Evolutionary conservation across 1,140 invertebrate species (phyloP).

Genomic region (Euschistus heros): DNA sequence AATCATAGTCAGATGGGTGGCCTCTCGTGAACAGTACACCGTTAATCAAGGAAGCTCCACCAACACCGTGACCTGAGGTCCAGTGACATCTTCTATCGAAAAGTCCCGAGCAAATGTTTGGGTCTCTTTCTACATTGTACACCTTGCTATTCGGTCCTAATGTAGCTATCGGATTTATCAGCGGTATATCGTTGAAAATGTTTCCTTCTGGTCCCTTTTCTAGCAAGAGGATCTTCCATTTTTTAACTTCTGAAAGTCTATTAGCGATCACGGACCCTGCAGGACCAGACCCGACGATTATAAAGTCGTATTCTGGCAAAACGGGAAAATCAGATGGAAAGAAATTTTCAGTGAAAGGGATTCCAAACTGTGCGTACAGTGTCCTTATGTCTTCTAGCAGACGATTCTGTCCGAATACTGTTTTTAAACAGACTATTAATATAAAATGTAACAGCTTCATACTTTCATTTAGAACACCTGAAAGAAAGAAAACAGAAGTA

Average conservation of each 20-base stretch:
- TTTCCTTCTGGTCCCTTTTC: slow-evolving; percentile 53
- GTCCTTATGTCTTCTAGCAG: no score
- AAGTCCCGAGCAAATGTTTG: slow-evolving; percentile 39
- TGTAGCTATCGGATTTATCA: slow-evolving; percentile 34
- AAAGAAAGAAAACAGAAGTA: no score
- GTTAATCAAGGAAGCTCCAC: slow-evolving; percentile 68
- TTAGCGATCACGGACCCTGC: slow-evolving; percentile 61
- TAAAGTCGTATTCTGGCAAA: slow-evolving; percentile 25
- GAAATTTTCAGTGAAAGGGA: no score
- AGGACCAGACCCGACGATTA: slow-evolving; percentile 35
- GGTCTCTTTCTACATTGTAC: slow-evolving; percentile 42
- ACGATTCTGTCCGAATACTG: no score
- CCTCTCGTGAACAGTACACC: slow-evolving; percentile 79
- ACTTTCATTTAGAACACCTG: no score
- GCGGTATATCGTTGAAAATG: slow-evolving; percentile 44
- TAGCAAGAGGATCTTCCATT: slow-evolving; percentile 53
- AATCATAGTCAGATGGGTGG: slow-evolving; percentile 59
- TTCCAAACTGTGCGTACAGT: no score
- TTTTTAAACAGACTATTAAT: no score
- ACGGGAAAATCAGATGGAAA: slow-evolving; percentile 25
- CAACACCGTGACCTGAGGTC: slow-evolving; percentile 50
- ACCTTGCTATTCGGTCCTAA: slow-evolving; percentile 51
- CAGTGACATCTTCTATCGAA: slow-evolving; percentile 41
- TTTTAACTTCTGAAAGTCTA: slow-evolving; percentile 47
- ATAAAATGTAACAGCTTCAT: no score